Evolutionary conservation across 1,140 invertebrate genomes (phyloP).

Genomic region (Macrostomum lignano): DNA sequence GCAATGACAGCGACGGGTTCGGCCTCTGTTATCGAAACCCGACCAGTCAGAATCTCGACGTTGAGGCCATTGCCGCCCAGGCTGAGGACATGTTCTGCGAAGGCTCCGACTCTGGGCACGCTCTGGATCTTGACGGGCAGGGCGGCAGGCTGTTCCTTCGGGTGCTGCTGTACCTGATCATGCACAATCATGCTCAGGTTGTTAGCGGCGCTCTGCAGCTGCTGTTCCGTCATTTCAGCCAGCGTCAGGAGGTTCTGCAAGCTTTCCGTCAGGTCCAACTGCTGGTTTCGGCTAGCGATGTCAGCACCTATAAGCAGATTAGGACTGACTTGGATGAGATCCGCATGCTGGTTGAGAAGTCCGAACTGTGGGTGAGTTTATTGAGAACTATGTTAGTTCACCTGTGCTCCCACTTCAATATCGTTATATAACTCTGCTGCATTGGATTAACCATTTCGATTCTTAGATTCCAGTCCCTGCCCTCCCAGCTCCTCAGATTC

Average conservation of each 20-base stretch:
- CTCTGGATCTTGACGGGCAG: constrained; percentile 65
- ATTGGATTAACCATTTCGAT: too few relatives aligned
- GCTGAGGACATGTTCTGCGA: too few relatives aligned
- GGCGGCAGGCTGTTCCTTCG: constrained; percentile 67
- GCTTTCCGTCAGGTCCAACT: constrained; percentile 93
- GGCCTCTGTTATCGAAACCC: too few relatives aligned
- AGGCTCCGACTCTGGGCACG: too few relatives aligned
- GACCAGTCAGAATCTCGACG: too few relatives aligned
- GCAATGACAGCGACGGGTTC: too few relatives aligned
- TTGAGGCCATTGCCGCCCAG: too few relatives aligned
- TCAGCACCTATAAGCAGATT: constrained; percentile 92
- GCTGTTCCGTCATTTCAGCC: constrained; percentile 86
- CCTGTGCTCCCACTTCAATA: too few relatives aligned
- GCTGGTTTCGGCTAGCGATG: constrained; percentile 71
- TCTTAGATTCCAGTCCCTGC: too few relatives aligned
- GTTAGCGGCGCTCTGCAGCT: constrained; percentile 77
- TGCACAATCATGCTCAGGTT: constrained; percentile 79
- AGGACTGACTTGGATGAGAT: constrained; percentile 72
- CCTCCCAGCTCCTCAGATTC: too few relatives aligned
- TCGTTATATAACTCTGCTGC: too few relatives aligned
- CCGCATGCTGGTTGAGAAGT: constrained; percentile 79
- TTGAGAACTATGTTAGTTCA: too few relatives aligned
- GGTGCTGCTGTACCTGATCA: constrained; percentile 72
- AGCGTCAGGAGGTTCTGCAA: constrained; percentile 76
- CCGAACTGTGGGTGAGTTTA: constrained; percentile 96